Evolutionary conservation across 1,140 invertebrate genomes (phyloP), one percentile per base, ranked within the genome.

Genomic region (Prorops nasuta): DNA sequence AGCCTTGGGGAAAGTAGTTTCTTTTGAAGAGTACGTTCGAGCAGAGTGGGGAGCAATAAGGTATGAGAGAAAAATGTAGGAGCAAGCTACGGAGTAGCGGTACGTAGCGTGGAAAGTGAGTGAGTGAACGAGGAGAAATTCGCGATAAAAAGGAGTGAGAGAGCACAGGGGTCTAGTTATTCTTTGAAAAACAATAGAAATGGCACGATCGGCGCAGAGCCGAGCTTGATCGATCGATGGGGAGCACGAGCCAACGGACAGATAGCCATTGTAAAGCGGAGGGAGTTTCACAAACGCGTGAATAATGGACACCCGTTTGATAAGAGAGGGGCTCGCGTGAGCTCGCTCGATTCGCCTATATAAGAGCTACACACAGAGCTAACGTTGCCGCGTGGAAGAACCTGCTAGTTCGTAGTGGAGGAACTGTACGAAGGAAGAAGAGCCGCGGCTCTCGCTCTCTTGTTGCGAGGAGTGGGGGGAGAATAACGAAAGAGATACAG

Each of bases 271-370:
- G 53, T 60, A 56, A 60, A 56, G 53, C 56, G 46, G 58, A 50
- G 57, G 53, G 57, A 52, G 57, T 63, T 60, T 52, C 51, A 47
- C 49, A 47, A 54, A 56, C 58, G 69, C 66, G 64, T 72, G 66
- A 71, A 71, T 71, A 71, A 72, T 72, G 69, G 70, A 72, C 70
- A 71, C 59, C 51, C 66, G 67, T 67, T 71, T 71, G 67, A 72
- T 72, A 71, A 69, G 66, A 60, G 68, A 64, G 62, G 60, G 59
- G 65, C 44, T 69, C 66, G 69, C 66, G 67, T 68, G 69, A 67
- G 64, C 52, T 43, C 52, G 54, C 64, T 58, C 63, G 56, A 71
- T 71, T 69, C 65, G 63, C 63, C 20, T 36, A 40, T 39, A 44
- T 32, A 20, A 32, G 18, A 28, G 43, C 24, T 20, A 31, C n/a